Conservation (phyloP, 2,888 invertebrate species). For the Ceraclea dissimilis region DNA sequence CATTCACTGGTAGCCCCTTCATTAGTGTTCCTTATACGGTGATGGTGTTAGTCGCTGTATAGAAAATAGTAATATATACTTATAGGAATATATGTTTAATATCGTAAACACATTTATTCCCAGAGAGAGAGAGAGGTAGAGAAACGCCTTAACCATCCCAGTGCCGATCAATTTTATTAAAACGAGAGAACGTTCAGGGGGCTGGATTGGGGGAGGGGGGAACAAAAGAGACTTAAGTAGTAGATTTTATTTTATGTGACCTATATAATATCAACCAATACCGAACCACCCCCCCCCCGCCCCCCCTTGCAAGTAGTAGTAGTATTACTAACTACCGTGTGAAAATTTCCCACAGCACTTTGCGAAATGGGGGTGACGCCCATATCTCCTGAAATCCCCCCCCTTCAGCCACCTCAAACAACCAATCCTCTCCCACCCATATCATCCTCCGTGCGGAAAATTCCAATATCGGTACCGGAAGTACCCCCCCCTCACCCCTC, state of each 20-base stretch:
- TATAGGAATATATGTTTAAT: no score
- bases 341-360: slow-evolving; percentile 5
- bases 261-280: slow-evolving; percentile 4
- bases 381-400: not conserved
- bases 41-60: no score
- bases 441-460: slow-evolving; percentile 8
- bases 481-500: not conserved
- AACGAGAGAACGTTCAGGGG: not conserved
- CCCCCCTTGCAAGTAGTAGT: no score
- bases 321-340: not conserved
- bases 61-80: slow-evolving; percentile 8
- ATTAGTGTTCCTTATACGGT: no score
- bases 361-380: slow-evolving; percentile 6
- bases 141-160: not conserved
- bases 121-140: not conserved
- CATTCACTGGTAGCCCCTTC: no score
- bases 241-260: slow-evolving; percentile 4
- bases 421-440: not conserved
- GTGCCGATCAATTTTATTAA: slow-evolving; percentile 8
- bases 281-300: not conserved
- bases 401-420: not conserved
- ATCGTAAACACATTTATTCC: not conserved
- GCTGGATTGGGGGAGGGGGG: not conserved
- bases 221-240: not conserved
- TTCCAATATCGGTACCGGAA: slow-evolving; percentile 19